These are phyloP conservation scores for Gymnoscopelus braueri DNA, from an alignment of 2,797 vertebrate genomes.

Conservation along the genomic window DNA sequence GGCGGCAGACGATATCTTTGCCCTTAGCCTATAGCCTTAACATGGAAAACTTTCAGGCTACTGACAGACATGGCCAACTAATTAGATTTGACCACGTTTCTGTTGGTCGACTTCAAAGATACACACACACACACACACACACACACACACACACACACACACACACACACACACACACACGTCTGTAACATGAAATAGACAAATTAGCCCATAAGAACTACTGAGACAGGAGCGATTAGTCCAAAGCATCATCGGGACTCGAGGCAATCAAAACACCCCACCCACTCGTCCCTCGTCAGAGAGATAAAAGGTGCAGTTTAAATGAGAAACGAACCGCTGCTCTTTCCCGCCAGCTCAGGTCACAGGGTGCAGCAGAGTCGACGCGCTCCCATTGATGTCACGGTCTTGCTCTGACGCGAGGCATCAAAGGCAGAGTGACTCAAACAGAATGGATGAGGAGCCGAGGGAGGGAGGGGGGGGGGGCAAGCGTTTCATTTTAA, in stretches of 20 bases:
- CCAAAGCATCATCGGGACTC: conserved; percentile 10
- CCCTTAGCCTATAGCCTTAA: conserved; percentile 17
- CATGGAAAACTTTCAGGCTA: conserved; percentile 15
- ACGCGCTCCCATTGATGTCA: conserved; percentile 57
- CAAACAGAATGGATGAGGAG: conserved; percentile 69
- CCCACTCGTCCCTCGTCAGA: conserved; percentile 10
- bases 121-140: too few relatives aligned
- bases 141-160: too few relatives aligned
- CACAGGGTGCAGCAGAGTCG: conserved; percentile 33
- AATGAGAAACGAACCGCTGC: conserved; percentile 47
- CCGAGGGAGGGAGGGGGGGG: neutral
- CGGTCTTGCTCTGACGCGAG: conserved; percentile 44
- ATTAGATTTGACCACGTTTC: conserved; percentile 34
- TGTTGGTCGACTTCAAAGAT: conserved; percentile 21
- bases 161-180: too few relatives aligned
- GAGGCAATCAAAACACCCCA: conserved; percentile 15
- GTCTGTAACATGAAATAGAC: conserved; percentile 8
- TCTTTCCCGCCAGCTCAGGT: conserved; percentile 39
- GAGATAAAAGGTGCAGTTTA: conserved; percentile 58
- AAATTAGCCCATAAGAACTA: conserved; percentile 22
- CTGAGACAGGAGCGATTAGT: conserved; percentile 5
- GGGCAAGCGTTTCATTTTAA: too few relatives aligned
- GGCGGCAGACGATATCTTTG: neutral
- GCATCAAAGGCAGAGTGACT: conserved; percentile 66
- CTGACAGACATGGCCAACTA: conserved; percentile 25